Evolutionary conservation across 2,888 invertebrate genomes (phyloP).

Genomic region (Ariolimax columbianus): DNA sequence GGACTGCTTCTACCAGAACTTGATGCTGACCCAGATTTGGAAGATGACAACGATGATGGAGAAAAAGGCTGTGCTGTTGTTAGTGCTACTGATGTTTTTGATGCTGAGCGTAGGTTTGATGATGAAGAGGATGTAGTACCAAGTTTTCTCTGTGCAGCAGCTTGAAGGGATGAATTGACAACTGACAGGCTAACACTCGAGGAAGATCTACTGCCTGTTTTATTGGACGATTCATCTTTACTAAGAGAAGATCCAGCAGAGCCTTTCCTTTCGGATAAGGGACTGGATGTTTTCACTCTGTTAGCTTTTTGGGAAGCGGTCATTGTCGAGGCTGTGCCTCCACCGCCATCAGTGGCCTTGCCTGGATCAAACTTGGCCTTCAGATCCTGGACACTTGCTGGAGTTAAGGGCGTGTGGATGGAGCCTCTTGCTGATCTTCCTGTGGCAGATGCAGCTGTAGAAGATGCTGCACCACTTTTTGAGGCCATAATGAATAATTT

Average conservation of each 20-base stretch:
- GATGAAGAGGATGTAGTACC: conserved; percentile 25
- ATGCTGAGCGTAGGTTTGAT: conserved; percentile 3
- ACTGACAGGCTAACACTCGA: conserved; percentile 26
- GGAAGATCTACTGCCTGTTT: conserved; percentile 6
- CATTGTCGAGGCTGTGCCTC: background rate
- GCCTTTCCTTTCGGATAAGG: background rate
- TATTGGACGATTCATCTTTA: background rate
- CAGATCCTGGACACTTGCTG: conserved; percentile 62
- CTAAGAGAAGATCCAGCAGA: background rate
- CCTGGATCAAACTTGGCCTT: conserved; percentile 61
- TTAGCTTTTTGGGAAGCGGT: background rate
- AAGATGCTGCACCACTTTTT: conserved; percentile 15
- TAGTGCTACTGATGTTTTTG: conserved; percentile 24
- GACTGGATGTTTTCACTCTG: background rate
- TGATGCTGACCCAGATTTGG: conserved; percentile 35
- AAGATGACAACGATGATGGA: conserved; percentile 42
- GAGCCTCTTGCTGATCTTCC: conserved; percentile 41
- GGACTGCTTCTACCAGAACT: conserved; percentile 42
- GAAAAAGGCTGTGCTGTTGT: conserved; percentile 46
- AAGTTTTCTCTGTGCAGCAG: conserved; percentile 42
- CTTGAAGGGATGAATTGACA: conserved; percentile 40
- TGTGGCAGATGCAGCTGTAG: conserved; percentile 16
- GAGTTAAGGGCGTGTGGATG: conserved; percentile 58
- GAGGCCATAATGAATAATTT: conserved; percentile 23
- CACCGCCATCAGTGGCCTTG: conserved; percentile 39